These are phyloP conservation scores for Latrodectus elegans DNA, from an alignment of 2,888 invertebrate species.

Conservation along the genomic window DNA sequence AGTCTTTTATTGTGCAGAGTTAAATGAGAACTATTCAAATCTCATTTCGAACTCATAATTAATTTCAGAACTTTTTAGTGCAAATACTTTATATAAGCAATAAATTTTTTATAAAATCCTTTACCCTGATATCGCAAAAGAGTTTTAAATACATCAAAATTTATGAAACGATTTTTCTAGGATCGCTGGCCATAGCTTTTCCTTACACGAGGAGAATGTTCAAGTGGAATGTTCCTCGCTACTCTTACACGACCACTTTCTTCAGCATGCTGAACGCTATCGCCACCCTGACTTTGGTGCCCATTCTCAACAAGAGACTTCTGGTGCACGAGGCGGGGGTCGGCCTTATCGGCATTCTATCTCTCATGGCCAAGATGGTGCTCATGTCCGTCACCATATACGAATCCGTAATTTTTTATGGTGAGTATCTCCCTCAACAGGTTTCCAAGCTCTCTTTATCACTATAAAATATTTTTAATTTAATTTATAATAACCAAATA, in stretches of 20 bases:
- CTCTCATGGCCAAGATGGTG: conserved; percentile 52
- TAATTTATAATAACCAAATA: no score
- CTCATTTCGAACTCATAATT: no score
- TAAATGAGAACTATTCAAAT: no score
- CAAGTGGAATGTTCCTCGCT: conserved; percentile 56
- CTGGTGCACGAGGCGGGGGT: conserved; percentile 62
- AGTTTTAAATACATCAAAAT: no score
- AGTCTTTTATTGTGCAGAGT: no score
- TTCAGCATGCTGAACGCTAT: conserved; percentile 46
- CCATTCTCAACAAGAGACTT: conserved; percentile 39
- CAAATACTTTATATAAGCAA: no score
- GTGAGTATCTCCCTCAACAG: conserved; percentile 1
- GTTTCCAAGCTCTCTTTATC: not conserved
- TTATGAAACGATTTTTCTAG: conserved; percentile 16
- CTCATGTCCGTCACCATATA: conserved; percentile 33
- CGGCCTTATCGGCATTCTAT: conserved; percentile 56
- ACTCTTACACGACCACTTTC: conserved; percentile 39
- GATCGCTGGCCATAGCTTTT: conserved; percentile 51
- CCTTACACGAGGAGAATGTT: conserved; percentile 51
- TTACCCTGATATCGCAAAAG: no score
- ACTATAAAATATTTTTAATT: no score
- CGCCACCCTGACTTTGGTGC: conserved; percentile 33
- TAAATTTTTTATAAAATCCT: no score
- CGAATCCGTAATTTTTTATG: conserved; percentile 49
- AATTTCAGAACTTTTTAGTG: no score